These are phyloP conservation scores for Catocala fraxini DNA, from an alignment of 2,888 invertebrate genomes.

Conservation along the genomic window DNA sequence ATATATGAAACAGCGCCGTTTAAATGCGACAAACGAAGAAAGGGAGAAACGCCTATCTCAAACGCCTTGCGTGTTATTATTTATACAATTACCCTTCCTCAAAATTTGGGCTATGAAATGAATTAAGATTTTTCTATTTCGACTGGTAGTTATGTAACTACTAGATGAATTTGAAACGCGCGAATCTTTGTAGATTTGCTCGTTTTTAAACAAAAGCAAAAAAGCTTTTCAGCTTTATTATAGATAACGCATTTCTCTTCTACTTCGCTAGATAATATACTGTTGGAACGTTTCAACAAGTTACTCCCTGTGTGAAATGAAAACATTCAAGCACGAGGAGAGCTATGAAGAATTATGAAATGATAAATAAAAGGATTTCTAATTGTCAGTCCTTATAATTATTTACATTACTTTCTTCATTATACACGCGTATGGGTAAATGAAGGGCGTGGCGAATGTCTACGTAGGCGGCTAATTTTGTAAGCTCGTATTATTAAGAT, in stretches of 20 bases:
- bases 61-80: too few species aligned
- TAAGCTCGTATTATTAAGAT: constrained; percentile 33
- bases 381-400: constrained; percentile 24
- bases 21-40: too few species aligned
- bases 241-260: background rate
- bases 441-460: constrained; percentile 29
- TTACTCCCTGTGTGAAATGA: background rate
- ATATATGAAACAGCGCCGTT: too few species aligned
- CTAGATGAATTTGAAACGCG: too few species aligned
- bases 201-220: too few species aligned
- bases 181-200: too few species aligned
- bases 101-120: too few species aligned
- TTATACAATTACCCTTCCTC: too few species aligned
- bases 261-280: background rate
- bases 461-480: constrained; percentile 38
- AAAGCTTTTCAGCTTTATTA: too few species aligned
- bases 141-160: too few species aligned
- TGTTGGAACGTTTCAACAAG: background rate
- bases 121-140: too few species aligned
- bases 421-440: constrained; percentile 12
- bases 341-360: background rate
- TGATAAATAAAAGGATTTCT: background rate
- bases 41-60: too few species aligned
- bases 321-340: background rate
- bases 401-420: constrained; percentile 28